Base-by-base conservation (phyloP, 1,140 invertebrate genomes). In the Aphidius ervi region DNA sequence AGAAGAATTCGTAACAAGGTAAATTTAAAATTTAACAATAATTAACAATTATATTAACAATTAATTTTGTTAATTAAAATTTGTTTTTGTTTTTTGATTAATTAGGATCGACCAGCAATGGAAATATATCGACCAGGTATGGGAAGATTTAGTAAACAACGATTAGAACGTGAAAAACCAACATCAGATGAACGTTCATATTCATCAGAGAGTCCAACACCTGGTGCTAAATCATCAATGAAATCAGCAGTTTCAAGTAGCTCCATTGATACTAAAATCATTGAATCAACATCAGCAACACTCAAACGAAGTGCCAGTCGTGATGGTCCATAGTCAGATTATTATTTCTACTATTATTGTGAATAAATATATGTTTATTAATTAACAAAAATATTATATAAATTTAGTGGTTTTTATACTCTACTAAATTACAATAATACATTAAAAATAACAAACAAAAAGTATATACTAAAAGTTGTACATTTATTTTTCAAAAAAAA, bases 81-180 rank as follows among this genome's bases (percentile, higher is more conserved):
- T 31, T 31, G 23, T 31, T 56, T 55, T 68, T 49, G 57, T 65
- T 59, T 46, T 1, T 31, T 31, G 23, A 20, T 46, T 49, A 58
- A 39, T 40, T 63, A 89, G 85, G 87, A 89, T 73, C 85, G 88
- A 50, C 88, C 88, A 8, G 83, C 85, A 47, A 83, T 89, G 65
- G 85, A 86, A 61, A 88, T 89, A 62, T 89, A 89, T 72, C 82
- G 87, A 58, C 88, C 88, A 5, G 87, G 88, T 39, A 88, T 88
- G 87, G 86, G 87, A 4, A 86, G 83, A 70, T 86, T 88, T 67
- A 87, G 86, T 65, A 87, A 86, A 68, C 85, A 87, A 62, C 80
- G 86, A 16, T 68, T 87, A 20, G 83, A 85, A 59, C 82, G 84
- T 64, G 85, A 86, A 66, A 85, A 85, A 70, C 77, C 75, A 1